Evolutionary conservation across 2,797 vertebrate species (phyloP).

Genomic region (Peromyscus eremicus): DNA sequence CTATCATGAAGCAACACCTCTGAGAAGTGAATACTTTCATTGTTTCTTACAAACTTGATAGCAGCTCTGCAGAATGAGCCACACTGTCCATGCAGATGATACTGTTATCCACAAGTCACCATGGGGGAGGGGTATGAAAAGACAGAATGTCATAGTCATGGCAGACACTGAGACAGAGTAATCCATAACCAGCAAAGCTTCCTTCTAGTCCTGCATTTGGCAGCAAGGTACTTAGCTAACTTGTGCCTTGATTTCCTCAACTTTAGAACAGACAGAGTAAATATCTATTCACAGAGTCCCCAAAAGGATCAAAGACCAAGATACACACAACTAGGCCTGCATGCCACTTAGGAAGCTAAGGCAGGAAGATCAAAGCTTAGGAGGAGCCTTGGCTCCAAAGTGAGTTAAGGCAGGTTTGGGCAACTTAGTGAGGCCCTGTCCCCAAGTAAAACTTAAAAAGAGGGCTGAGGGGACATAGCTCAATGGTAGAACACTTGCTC

Average conservation of each 20-base stretch:
- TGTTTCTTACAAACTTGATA: background rate
- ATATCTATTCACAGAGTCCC: background rate
- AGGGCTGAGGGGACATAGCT: background rate
- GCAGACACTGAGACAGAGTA: background rate
- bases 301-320: background rate
- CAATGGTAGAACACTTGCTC: background rate
- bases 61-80: background rate
- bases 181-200: background rate
- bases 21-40: background rate
- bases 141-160: background rate
- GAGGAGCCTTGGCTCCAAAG: background rate
- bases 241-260: background rate
- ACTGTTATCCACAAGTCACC: fast-evolving
- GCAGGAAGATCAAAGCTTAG: background rate
- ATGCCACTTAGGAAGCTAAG: background rate
- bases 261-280: background rate
- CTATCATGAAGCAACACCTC: background rate
- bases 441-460: background rate
- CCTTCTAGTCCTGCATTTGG: background rate
- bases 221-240: background rate
- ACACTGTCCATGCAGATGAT: background rate
- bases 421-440: background rate
- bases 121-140: background rate
- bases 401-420: background rate
- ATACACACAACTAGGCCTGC: background rate